These are phyloP conservation scores for Papilio helenus DNA, from an alignment of 1,140 invertebrate species.

Conservation along the genomic window DNA sequence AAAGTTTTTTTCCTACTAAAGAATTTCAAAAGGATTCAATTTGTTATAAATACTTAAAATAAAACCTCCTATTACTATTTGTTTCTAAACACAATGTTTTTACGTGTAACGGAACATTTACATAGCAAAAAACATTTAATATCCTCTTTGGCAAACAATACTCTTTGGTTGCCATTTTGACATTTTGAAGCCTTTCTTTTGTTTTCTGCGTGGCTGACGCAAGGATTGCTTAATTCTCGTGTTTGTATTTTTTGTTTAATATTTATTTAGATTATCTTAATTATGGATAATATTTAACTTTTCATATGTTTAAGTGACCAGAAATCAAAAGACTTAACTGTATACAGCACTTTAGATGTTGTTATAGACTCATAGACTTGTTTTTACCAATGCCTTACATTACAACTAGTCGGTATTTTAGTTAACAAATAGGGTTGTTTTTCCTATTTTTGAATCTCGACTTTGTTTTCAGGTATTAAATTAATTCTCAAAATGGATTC, in stretches of 20 bases:
- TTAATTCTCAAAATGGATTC: slow-evolving; percentile 64
- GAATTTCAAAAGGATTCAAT: too few species aligned
- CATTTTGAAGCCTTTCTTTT: not conserved
- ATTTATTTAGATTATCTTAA: not conserved
- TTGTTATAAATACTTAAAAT: too few species aligned
- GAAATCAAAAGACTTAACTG: not conserved
- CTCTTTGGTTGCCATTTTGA: too few species aligned
- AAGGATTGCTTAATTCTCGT: too few species aligned
- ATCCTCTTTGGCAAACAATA: too few species aligned
- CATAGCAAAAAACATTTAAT: too few species aligned
- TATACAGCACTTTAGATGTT: not conserved
- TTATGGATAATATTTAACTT: not conserved
- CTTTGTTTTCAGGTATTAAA: not conserved
- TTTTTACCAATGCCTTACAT: too few species aligned
- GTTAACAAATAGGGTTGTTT: not conserved
- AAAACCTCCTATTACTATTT: too few species aligned
- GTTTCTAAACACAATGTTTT: not conserved
- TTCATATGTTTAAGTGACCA: not conserved
- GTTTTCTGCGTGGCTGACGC: not conserved
- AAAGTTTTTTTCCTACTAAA: too few species aligned
- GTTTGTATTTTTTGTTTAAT: too few species aligned
- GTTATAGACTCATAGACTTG: not conserved
- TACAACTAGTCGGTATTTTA: too few species aligned
- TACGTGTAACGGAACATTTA: not conserved
- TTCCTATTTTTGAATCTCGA: not conserved